These are phyloP conservation scores for Pogonocichla stellata DNA, from an alignment of 2,113 vertebrate species.

Conservation along the genomic window DNA sequence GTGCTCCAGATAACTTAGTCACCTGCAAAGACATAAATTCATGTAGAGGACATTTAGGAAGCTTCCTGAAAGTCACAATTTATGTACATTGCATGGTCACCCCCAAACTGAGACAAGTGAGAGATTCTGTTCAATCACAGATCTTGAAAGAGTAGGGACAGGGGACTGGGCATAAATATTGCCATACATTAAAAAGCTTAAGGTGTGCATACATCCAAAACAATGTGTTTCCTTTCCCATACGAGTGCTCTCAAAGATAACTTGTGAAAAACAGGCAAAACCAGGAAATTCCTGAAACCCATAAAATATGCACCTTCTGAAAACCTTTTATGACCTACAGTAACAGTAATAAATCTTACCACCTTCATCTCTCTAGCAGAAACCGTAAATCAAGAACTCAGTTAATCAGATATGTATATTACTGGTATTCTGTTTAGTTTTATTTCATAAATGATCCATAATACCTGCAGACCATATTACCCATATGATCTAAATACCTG, in stretches of 20 bases:
- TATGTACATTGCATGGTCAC: neutral
- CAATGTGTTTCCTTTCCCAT: neutral
- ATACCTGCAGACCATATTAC: neutral
- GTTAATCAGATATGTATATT: neutral
- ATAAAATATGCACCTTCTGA: neutral
- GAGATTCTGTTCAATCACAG: neutral
- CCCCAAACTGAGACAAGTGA: neutral
- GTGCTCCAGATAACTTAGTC: neutral
- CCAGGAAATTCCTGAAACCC: neutral
- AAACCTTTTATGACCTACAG: neutral
- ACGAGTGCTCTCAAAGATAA: neutral
- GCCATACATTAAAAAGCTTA: neutral
- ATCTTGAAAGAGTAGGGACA: neutral
- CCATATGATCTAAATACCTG: neutral
- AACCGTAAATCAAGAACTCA: neutral
- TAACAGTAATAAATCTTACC: neutral
- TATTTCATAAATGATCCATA: neutral
- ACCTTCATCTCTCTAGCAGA: neutral
- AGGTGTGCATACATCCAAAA: neutral
- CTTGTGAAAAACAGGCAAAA: neutral
- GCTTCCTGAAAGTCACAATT: neutral
- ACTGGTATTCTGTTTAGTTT: neutral
- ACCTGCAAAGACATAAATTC: neutral
- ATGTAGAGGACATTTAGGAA: neutral
- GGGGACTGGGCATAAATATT: neutral